Evolutionary conservation across 2,888 invertebrate genomes (phyloP).

Genomic region (Frankliniella intonsa): DNA sequence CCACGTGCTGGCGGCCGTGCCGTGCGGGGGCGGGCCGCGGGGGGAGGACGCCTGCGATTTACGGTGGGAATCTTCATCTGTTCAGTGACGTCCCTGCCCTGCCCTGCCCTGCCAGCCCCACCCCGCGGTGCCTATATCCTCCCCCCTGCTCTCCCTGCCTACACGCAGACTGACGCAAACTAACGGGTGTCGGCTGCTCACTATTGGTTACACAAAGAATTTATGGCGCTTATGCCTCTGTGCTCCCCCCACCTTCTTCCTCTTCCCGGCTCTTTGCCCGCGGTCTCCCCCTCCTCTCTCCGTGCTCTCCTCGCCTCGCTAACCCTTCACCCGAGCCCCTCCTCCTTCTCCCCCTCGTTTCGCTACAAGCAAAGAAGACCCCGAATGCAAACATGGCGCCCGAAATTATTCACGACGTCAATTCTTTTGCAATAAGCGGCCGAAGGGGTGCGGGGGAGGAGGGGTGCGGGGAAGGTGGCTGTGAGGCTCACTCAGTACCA

Average conservation of each 20-base stretch:
- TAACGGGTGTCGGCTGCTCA: not conserved
- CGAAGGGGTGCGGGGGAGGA: not conserved
- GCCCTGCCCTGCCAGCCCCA: not conserved
- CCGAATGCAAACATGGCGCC: too few relatives aligned
- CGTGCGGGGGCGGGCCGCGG: not conserved
- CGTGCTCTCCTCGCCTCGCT: not conserved
- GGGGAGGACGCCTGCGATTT: conserved; percentile 1
- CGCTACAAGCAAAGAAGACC: too few relatives aligned
- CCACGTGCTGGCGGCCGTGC: not conserved
- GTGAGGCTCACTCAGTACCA: not conserved
- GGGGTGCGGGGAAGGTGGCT: not conserved
- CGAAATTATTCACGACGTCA: conserved; percentile 3
- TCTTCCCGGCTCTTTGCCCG: not conserved
- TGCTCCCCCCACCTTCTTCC: not conserved
- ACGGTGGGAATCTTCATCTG: conserved; percentile 14
- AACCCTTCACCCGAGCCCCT: not conserved
- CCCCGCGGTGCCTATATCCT: not conserved
- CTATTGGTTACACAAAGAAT: conserved; percentile 2
- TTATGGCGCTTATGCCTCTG: not conserved
- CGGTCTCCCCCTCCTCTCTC: not conserved
- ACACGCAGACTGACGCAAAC: not conserved
- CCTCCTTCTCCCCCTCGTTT: too few relatives aligned
- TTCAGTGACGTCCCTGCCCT: not conserved
- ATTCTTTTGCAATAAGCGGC: conserved; percentile 6
- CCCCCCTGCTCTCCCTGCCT: not conserved